Evolutionary conservation across 2,797 vertebrate species (phyloP).

Genomic region (Siniperca obscura): DNA sequence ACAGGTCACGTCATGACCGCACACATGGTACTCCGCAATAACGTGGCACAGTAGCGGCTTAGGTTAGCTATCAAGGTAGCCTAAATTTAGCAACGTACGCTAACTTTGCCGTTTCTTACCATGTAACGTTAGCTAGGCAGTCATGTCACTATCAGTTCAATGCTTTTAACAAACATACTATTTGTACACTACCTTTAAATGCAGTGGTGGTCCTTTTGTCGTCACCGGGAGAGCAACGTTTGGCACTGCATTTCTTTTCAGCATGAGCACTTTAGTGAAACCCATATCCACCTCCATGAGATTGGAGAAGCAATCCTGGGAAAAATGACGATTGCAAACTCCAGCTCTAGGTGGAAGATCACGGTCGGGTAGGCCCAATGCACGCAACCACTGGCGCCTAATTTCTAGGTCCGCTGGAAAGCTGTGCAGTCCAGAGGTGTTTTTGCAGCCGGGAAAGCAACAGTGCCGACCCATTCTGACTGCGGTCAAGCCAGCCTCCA

Average conservation of each 20-base stretch:
- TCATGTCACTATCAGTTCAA: no score
- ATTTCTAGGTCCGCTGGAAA: background rate
- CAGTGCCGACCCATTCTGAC: background rate
- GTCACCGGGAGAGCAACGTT: background rate
- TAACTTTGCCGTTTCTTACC: no score
- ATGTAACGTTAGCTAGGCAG: no score
- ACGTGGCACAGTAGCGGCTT: no score
- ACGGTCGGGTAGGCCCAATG: background rate
- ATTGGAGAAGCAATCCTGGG: background rate
- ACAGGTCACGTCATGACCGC: no score
- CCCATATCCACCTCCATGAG: background rate
- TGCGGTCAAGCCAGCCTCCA: no score
- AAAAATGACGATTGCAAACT: background rate
- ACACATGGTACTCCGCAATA: no score
- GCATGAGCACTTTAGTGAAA: background rate
- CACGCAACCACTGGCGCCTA: background rate
- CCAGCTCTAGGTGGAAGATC: background rate
- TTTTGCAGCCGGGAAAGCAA: background rate
- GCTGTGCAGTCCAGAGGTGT: background rate
- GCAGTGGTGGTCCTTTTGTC: no score
- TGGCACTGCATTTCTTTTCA: background rate
- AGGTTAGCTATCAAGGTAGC: no score
- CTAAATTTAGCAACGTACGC: no score
- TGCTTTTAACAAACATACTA: no score
- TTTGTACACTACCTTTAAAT: no score